Evolutionary conservation across 92 coral and sea anemone genomes (phyloP).

Genomic region (Palythoa grandis): DNA sequence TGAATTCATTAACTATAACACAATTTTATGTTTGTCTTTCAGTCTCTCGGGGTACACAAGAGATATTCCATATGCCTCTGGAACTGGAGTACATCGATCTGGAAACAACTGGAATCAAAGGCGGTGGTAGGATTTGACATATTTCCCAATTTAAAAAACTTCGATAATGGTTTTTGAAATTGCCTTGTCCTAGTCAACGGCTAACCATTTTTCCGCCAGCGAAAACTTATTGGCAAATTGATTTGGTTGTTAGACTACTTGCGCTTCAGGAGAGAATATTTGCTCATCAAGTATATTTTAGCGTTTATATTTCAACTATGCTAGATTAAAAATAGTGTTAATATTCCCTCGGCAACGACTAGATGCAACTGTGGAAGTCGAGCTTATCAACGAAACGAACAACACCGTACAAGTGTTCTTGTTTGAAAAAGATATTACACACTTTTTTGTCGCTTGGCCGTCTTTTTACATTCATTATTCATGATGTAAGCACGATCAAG

Average conservation of each 20-base stretch:
- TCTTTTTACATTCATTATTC: constrained; percentile 45
- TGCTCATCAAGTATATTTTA: constrained; percentile 42
- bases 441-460: constrained; percentile 39
- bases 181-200: not conserved
- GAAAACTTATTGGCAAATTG: constrained; percentile 23
- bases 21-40: constrained; percentile 42
- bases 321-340: not conserved
- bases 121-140: constrained; percentile 62
- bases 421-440: constrained; percentile 21
- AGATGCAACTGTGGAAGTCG: not conserved
- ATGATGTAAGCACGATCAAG: constrained; percentile 31
- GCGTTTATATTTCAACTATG: constrained; percentile 25
- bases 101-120: constrained; percentile 83
- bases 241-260: constrained; percentile 47
- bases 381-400: not conserved
- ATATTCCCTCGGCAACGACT: constrained; percentile 44
- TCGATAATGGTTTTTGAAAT: not conserved
- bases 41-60: constrained; percentile 36
- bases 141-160: constrained; percentile 10
- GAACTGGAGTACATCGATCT: constrained; percentile 87
- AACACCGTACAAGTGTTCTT: not conserved
- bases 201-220: constrained; percentile 16
- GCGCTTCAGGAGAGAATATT: constrained; percentile 28
- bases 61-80: constrained; percentile 57
- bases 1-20: constrained; percentile 51